Conservation (phyloP, 2,797 vertebrate species). For the Bryconaethiops microstoma region DNA sequence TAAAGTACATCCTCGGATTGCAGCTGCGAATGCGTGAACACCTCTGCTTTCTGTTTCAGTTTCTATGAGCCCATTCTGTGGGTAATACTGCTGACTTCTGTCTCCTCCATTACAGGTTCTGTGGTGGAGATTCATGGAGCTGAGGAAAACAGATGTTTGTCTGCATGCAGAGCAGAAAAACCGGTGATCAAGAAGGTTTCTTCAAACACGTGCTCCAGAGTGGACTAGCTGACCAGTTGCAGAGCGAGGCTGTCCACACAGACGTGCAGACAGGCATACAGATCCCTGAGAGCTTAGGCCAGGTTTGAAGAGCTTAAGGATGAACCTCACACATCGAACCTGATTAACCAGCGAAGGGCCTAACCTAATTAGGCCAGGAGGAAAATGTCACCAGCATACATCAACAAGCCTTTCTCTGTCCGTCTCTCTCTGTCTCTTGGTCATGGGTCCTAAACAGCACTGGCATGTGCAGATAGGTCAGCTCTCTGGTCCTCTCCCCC, state of each 20-base stretch:
- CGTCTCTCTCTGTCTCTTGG: background rate
- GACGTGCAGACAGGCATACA: background rate
- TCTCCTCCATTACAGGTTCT: background rate
- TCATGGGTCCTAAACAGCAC: constrained; percentile 36
- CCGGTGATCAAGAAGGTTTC: background rate
- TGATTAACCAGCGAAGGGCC: constrained; percentile 69
- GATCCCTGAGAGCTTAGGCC: constrained; percentile 38
- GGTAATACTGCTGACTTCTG: background rate
- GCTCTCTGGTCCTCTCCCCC: constrained; percentile 47
- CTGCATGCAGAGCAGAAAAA: background rate
- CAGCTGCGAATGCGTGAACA: background rate
- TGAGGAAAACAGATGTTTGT: background rate
- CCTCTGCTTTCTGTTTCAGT: background rate
- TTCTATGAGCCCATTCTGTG: background rate
- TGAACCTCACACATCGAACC: constrained; percentile 59
- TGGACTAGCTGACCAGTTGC: background rate
- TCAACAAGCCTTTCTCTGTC: constrained; percentile 49
- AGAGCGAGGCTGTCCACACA: constrained; percentile 7
- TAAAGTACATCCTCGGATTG: background rate
- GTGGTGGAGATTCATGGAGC: too few relatives aligned
- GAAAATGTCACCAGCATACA: constrained; percentile 62
- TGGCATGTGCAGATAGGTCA: constrained; percentile 52
- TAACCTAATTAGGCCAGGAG: constrained; percentile 68
- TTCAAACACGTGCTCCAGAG: background rate
- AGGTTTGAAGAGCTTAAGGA: constrained; percentile 64